Percentiles rank a stretch among this genome's conserved stretches.
Evolutionary conservation across 2,888 invertebrate genomes (phyloP).

Genomic region (Lithosia quadra): DNA sequence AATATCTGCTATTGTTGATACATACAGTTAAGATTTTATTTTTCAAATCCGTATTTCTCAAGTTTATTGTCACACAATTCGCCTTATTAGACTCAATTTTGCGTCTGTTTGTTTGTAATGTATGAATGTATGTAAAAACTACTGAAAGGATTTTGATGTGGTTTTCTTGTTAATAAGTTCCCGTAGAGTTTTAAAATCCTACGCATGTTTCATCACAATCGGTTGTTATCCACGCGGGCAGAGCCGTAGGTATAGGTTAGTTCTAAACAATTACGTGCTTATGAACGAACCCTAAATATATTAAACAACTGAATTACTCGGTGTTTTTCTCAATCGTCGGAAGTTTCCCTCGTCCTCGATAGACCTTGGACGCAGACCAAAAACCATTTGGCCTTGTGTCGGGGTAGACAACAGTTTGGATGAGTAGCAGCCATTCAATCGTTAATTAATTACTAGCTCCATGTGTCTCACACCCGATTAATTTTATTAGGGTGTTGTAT

Average conservation of each 20-base stretch:
- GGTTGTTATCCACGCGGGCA: too few species aligned
- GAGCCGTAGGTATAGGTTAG: too few species aligned
- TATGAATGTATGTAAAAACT: too few species aligned
- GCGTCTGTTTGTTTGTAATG: too few species aligned
- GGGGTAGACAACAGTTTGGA: slow-evolving; percentile 2
- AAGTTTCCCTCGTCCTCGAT: neutral
- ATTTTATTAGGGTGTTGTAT: neutral
- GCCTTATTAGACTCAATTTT: neutral
- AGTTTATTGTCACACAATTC: slow-evolving; percentile 12
- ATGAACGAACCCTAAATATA: neutral
- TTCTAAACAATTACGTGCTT: too few species aligned
- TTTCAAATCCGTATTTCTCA: slow-evolving; percentile 35
- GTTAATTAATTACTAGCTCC: neutral
- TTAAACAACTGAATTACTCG: neutral
- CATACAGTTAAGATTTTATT: slow-evolving; percentile 34
- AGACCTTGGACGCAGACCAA: slow-evolving; percentile 6
- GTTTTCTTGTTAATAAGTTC: too few species aligned
- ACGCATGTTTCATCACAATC: too few species aligned
- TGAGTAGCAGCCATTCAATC: neutral
- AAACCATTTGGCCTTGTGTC: neutral
- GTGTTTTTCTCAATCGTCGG: slow-evolving; percentile 7
- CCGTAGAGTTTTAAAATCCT: too few species aligned
- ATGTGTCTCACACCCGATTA: neutral
- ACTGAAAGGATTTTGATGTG: too few species aligned
- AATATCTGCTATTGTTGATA: slow-evolving; percentile 26